Conservation (phyloP, 2,113 vertebrate genomes). For the Ciconia stormi region DNA sequence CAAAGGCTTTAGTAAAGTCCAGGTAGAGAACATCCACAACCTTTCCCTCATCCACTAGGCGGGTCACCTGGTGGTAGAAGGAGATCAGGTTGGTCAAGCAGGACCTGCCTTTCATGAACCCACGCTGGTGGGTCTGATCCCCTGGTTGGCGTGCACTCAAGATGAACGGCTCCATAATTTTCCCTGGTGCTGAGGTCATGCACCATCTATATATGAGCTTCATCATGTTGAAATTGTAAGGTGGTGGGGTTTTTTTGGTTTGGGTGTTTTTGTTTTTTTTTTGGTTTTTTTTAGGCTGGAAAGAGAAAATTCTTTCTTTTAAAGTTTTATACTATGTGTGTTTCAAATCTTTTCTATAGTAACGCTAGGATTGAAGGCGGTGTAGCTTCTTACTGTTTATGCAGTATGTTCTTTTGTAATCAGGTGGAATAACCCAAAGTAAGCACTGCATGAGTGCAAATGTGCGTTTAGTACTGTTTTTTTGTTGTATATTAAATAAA, state of each 20-base stretch:
- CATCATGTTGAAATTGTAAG: neutral
- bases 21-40: too few relatives aligned
- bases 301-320: neutral
- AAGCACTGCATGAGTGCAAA: neutral
- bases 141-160: too few relatives aligned
- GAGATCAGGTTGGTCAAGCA: too few relatives aligned
- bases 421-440: neutral
- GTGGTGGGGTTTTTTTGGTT: too few relatives aligned
- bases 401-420: neutral
- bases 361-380: neutral
- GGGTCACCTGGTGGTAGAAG: too few relatives aligned
- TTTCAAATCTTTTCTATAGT: neutral
- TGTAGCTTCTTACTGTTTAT: neutral
- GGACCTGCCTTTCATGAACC: too few relatives aligned
- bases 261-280: too few relatives aligned
- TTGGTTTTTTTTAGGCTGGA: neutral
- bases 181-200: too few relatives aligned
- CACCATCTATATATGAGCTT: rapidly evolving
- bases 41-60: too few relatives aligned
- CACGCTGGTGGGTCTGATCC: too few relatives aligned
- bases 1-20: too few relatives aligned
- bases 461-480: neutral
- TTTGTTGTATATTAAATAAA: neutral
- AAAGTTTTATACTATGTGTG: rapidly evolving
- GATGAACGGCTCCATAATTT: too few relatives aligned